phyloP scores from a whole-genome alignment of 1,140 invertebrate genomes.

The Megalopta genalis region DNA sequence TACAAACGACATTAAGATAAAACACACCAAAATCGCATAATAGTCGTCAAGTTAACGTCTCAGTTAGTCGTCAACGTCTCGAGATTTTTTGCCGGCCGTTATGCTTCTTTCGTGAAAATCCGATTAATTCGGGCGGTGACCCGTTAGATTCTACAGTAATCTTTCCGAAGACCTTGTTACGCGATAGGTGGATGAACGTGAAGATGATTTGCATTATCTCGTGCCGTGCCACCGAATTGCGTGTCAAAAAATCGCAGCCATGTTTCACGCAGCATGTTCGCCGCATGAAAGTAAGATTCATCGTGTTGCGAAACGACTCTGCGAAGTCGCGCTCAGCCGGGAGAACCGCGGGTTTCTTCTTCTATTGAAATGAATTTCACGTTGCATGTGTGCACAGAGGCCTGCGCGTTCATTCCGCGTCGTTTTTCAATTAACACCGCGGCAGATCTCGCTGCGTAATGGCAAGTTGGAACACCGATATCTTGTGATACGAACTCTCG shows the following conservation, averaged over 20 bases:
- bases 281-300: not conserved
- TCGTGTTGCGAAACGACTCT: not conserved
- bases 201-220: too few relatives aligned
- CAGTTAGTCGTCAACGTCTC: too few relatives aligned
- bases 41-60: too few relatives aligned
- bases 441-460: not conserved
- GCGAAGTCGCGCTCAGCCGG: not conserved
- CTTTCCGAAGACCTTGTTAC: not conserved
- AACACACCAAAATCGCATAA: too few relatives aligned
- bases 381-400: not conserved
- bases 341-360: not conserved
- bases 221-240: not conserved
- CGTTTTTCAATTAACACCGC: not conserved
- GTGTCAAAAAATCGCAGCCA: not conserved
- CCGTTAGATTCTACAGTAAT: not conserved
- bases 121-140: too few relatives aligned
- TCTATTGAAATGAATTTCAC: slow-evolving; percentile 10
- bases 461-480: not conserved
- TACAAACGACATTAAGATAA: too few relatives aligned
- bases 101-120: too few relatives aligned
- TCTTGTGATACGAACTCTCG: not conserved
- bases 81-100: too few relatives aligned
- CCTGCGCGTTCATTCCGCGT: not conserved
- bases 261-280: not conserved
- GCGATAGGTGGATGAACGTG: too few relatives aligned